These are phyloP conservation scores for Microcebus murinus DNA, from an alignment of 2,113 vertebrate genomes.

Conservation along the genomic window DNA sequence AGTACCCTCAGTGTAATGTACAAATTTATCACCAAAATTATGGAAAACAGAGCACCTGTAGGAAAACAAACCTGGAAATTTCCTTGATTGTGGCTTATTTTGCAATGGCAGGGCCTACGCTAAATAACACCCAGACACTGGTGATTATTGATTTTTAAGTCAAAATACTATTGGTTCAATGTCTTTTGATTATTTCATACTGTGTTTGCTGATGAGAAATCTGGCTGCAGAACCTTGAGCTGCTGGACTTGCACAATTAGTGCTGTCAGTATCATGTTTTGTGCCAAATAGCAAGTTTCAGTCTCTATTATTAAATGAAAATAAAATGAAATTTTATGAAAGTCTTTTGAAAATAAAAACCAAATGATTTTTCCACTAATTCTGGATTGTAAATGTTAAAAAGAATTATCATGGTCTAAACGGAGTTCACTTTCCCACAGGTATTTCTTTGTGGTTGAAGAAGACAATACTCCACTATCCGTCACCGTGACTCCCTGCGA, in stretches of 20 bases:
- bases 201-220: neutral
- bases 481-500: conserved; percentile 98
- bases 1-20: neutral
- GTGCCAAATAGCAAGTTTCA: neutral
- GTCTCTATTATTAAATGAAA: neutral
- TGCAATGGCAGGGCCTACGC: neutral
- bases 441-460: conserved; percentile 98
- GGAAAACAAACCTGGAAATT: too few relatives aligned
- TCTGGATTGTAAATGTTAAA: neutral
- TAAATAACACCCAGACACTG: neutral
- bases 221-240: neutral
- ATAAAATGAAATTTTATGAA: neutral
- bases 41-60: neutral
- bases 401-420: neutral
- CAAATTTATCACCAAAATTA: neutral
- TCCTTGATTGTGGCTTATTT: neutral
- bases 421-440: conserved; percentile 80
- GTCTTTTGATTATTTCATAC: neutral
- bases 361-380: neutral
- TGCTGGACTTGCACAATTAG: neutral
- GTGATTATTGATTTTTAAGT: neutral
- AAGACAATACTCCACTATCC: conserved; percentile 97
- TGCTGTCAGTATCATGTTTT: neutral
- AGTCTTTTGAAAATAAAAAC: neutral
- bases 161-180: neutral